Base-by-base conservation (phyloP, 64 coral and sea anemone species). In the Actinia equina region DNA sequence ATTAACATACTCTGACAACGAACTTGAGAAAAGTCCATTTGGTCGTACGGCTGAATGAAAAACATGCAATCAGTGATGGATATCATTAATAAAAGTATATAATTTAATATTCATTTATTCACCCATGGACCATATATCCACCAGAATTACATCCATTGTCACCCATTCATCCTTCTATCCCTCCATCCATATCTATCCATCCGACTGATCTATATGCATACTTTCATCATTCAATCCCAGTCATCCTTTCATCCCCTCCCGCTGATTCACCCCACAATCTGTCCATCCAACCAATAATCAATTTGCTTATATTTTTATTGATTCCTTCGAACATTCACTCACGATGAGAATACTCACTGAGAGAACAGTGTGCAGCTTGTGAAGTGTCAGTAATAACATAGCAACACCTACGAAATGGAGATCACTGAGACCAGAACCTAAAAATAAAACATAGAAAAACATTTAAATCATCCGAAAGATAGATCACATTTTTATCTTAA, bases 1-100 rank as follows among this genome's bases (percentile, higher is more conserved):
- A 91, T 98, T 52, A 98, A 77, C 95, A 98, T 94, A 61, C 95
- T 94, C 71, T 91, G 95, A 83, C 95, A 98, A 64, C 91, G 93
- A 49, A 98, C 89, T 82, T 98, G 95, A 8, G 92, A 89, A 82
- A 98, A 86, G 82, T 91, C 89, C 95, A 98, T 98, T 86, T 98
- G 95, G 52, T 98, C 95, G 59, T 98, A 98, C 23, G 95, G 95
- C 95, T 98, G 83, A 17, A 83, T 46, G 61, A 83, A 70, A 52
- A 56, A 77, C 83, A 86, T 67, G 0, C 23, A 26, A 37, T 37
- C 30, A 86, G 80, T 56, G 46, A 49, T 6, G 46, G 46, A 49
- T 49, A 49, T 49, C 4, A 8, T 49, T 1, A 49, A 49, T 0
- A 49, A 49, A 49, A 49, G 7, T 49, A 49, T 4, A 49, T 49